Conservation (phyloP, 2,797 vertebrate genomes). For the Enteromius thamalakanensis region DNA sequence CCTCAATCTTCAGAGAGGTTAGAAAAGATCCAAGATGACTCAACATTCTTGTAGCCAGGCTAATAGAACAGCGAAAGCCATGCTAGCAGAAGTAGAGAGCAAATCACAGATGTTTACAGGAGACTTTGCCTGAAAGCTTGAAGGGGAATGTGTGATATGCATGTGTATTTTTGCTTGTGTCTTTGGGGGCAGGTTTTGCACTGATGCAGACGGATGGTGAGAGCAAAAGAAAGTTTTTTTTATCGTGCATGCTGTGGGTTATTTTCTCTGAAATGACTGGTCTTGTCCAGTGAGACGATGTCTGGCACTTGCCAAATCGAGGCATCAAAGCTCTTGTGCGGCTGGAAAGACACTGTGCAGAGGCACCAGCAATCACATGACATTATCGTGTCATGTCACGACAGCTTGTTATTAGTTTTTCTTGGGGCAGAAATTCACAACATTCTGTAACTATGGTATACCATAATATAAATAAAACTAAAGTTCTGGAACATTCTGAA, state of each 20-base stretch:
- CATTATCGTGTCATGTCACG: conserved; percentile 35
- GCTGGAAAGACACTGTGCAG: conserved; percentile 39
- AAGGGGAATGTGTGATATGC: conserved; percentile 31
- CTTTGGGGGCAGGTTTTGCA: conserved; percentile 35
- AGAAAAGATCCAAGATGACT: not conserved
- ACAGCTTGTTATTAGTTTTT: conserved; percentile 47
- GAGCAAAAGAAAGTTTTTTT: not conserved
- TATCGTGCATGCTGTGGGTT: conserved; percentile 16
- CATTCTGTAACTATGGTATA: not conserved
- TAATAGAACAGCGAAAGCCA: conserved; percentile 1
- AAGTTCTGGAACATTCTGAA: not conserved
- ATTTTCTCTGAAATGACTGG: conserved; percentile 39
- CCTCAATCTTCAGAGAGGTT: conserved; percentile 3
- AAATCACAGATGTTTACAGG: conserved; percentile 30
- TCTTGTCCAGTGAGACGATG: conserved; percentile 39
- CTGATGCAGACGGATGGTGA: conserved; percentile 1
- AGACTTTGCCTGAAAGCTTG: conserved; percentile 19
- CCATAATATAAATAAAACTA: not conserved
- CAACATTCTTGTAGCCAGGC: not conserved
- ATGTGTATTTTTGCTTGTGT: conserved; percentile 38
- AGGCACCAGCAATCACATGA: conserved; percentile 34
- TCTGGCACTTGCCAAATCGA: conserved; percentile 41
- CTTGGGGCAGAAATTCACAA: conserved; percentile 33
- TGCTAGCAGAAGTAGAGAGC: conserved; percentile 10
- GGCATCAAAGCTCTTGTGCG: conserved; percentile 38